Percentiles rank a stretch among this genome's conserved stretches.
Evolutionary conservation across 2,113 vertebrate genomes (phyloP).

Genomic region (Brachypodius melanocephalos): DNA sequence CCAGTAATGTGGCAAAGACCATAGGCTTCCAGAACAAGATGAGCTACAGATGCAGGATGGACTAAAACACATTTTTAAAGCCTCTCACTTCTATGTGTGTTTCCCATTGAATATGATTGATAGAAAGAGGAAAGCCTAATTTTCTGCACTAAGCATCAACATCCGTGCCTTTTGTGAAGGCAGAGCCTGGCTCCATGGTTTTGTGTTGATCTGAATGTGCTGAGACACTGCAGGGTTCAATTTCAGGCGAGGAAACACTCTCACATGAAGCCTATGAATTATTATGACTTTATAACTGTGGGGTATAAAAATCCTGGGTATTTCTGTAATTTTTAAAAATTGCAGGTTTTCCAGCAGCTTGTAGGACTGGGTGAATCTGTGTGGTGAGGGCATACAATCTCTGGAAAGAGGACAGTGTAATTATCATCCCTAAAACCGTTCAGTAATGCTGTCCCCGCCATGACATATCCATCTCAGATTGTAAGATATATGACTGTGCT

Average conservation of each 20-base stretch:
- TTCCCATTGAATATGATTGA: background rate
- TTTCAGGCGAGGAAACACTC: background rate
- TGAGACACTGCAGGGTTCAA: background rate
- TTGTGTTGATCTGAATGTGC: background rate
- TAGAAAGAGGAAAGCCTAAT: background rate
- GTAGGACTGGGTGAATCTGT: background rate
- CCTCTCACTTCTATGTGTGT: background rate
- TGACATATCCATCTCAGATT: background rate
- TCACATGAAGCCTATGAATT: background rate
- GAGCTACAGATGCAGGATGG: background rate
- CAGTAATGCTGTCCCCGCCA: background rate
- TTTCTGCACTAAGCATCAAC: background rate
- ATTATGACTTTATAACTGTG: background rate
- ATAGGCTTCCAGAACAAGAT: background rate
- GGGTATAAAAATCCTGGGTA: background rate
- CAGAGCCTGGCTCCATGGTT: background rate
- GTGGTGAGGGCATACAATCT: background rate
- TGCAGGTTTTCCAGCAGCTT: background rate
- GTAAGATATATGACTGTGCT: conserved; percentile 1
- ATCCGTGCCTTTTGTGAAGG: background rate
- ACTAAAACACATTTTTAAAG: background rate
- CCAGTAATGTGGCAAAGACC: background rate
- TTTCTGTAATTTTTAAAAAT: background rate
- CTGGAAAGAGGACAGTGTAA: background rate
- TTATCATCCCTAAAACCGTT: background rate